These are phyloP conservation scores for Euzophera pinguis DNA, from an alignment of 2,888 invertebrate genomes.

Conservation along the genomic window DNA sequence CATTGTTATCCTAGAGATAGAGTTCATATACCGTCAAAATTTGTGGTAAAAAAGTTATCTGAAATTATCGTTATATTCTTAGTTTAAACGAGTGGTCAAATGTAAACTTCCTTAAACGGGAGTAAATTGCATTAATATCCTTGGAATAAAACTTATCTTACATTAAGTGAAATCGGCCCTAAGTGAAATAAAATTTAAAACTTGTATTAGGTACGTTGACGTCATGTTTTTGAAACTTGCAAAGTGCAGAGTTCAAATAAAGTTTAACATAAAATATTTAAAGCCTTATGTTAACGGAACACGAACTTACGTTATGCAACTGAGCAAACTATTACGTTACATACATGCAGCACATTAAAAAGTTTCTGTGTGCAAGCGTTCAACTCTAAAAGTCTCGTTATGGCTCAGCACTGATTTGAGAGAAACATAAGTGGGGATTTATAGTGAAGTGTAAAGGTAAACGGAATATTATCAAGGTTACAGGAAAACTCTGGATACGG, in stretches of 20 bases:
- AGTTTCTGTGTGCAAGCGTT: neutral
- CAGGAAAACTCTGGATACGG: too few relatives aligned
- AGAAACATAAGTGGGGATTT: neutral
- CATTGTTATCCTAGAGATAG: too few relatives aligned
- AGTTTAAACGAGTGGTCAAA: too few relatives aligned
- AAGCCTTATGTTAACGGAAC: conserved; percentile 2
- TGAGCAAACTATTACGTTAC: neutral
- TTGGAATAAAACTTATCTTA: too few relatives aligned
- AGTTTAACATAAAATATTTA: conserved; percentile 3
- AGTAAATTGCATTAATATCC: too few relatives aligned
- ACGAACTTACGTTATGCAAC: neutral
- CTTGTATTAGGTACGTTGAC: neutral
- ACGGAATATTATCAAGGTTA: too few relatives aligned
- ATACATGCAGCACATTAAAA: conserved; percentile 1
- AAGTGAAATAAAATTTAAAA: neutral
- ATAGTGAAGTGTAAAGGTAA: too few relatives aligned
- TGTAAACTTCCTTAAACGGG: too few relatives aligned
- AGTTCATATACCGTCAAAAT: too few relatives aligned
- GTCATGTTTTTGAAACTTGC: conserved; percentile 4
- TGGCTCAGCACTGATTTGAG: neutral
- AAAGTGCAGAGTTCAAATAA: neutral
- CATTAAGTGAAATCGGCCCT: too few relatives aligned
- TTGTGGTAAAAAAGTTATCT: too few relatives aligned
- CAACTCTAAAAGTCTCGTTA: neutral
- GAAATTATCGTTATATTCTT: too few relatives aligned